Percentiles rank a stretch among this genome's conserved stretches.
Conservation (phyloP, 2,113 vertebrate genomes). For the Cathartes aura region DNA sequence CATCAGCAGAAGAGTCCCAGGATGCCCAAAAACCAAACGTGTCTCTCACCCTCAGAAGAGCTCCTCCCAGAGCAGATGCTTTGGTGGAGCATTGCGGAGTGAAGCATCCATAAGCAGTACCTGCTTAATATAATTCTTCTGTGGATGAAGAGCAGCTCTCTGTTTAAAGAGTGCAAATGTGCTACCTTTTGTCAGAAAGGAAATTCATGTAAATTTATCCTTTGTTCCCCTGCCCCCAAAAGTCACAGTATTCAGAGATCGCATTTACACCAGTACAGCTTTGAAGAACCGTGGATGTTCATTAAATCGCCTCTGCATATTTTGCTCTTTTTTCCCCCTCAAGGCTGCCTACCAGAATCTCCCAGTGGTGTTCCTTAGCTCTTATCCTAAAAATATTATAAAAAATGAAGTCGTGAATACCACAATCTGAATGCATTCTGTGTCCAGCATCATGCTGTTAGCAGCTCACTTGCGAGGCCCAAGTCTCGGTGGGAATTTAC, state of each 20-base stretch:
- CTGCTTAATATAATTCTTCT: accelerated
- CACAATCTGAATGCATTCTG: conserved; percentile 59
- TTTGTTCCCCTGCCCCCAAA: not conserved
- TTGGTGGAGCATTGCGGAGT: accelerated
- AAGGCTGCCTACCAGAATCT: conserved; percentile 39
- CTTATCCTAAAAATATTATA: conserved; percentile 43
- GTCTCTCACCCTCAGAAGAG: accelerated
- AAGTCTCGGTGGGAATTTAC: conserved; percentile 71
- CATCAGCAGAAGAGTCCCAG: not conserved
- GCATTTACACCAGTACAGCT: not conserved
- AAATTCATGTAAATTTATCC: not conserved
- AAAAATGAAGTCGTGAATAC: not conserved
- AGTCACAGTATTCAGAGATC: not conserved
- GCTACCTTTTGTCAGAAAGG: not conserved
- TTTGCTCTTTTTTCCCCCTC: not conserved
- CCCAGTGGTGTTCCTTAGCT: conserved; percentile 54
- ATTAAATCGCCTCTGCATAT: conserved; percentile 58
- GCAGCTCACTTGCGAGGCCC: conserved; percentile 49
- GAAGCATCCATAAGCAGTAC: not conserved
- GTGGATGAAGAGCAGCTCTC: not conserved
- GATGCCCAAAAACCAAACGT: not conserved
- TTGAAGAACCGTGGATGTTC: conserved; percentile 6
- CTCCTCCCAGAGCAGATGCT: not conserved
- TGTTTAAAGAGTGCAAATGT: accelerated
- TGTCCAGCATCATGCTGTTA: conserved; percentile 54